A percentile compares a stretch with the other conserved stretches of the same genome.
These are phyloP conservation scores for Amphilophus citrinellus DNA, from an alignment of 2,113 vertebrate species.

Conservation along the genomic window DNA sequence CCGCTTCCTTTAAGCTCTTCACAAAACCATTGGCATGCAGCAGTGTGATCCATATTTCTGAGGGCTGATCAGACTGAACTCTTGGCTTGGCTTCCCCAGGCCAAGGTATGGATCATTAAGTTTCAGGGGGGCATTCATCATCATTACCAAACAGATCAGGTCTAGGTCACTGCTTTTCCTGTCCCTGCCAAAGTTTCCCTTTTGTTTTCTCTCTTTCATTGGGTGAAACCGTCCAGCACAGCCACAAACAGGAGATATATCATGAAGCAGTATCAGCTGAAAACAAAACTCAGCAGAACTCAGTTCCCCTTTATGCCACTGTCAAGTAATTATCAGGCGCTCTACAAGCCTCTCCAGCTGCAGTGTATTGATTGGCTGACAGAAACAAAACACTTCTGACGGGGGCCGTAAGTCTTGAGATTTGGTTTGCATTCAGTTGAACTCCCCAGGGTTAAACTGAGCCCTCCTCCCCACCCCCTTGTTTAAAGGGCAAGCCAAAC, in stretches of 20 bases:
- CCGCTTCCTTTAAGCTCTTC: constrained; percentile 14
- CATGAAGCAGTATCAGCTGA: not conserved
- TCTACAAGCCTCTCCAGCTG: not conserved
- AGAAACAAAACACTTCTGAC: constrained; percentile 28
- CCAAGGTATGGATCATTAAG: constrained; percentile 39
- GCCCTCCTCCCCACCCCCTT: constrained; percentile 17
- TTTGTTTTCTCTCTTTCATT: not conserved
- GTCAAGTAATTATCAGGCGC: not conserved
- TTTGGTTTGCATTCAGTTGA: constrained; percentile 39
- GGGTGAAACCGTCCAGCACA: not conserved
- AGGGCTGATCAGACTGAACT: constrained; percentile 45
- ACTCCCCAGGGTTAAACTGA: constrained; percentile 41
- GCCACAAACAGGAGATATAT: not conserved
- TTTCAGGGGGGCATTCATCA: constrained; percentile 63
- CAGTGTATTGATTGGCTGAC: constrained; percentile 41
- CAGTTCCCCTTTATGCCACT: not conserved
- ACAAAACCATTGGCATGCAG: constrained; percentile 32
- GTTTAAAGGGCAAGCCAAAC: constrained; percentile 53
- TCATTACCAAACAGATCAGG: constrained; percentile 59
- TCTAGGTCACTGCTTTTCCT: constrained; percentile 11
- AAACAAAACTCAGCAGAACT: not conserved
- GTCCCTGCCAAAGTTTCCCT: constrained; percentile 25
- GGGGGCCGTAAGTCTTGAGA: constrained; percentile 26
- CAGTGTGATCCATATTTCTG: constrained; percentile 42
- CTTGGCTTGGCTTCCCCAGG: constrained; percentile 21